Evolutionary conservation across 2,113 vertebrate genomes (phyloP).

Genomic region (Ptilorrhoa leucosticta): DNA sequence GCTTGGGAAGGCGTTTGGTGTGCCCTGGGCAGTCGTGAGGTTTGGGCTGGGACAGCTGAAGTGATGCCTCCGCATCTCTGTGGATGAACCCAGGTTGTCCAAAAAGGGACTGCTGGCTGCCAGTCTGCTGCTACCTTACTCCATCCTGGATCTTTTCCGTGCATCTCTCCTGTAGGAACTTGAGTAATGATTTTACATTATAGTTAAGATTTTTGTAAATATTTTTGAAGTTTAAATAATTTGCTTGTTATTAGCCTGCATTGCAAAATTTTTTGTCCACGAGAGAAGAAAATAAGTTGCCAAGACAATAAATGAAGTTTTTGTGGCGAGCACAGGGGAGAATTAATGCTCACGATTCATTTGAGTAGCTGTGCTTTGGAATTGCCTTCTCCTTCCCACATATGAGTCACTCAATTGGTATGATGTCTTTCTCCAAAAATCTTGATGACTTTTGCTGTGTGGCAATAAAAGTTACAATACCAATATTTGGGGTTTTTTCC

Average conservation of each 20-base stretch:
- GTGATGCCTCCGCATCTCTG: not conserved
- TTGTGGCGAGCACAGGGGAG: not conserved
- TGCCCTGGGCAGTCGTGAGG: fast-evolving
- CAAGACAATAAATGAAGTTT: not conserved
- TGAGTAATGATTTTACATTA: not conserved
- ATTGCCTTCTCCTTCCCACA: not conserved
- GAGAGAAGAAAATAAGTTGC: not conserved
- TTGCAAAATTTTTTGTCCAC: not conserved
- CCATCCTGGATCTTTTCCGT: not conserved
- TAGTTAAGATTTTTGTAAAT: not conserved
- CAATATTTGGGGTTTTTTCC: not conserved
- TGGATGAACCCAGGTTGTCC: not conserved
- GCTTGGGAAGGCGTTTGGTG: fast-evolving
- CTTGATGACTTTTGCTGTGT: not conserved
- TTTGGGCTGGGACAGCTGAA: not conserved
- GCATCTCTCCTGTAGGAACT: not conserved
- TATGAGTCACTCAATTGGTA: not conserved
- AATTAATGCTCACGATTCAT: not conserved
- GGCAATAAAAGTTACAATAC: not conserved
- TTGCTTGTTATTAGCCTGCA: not conserved
- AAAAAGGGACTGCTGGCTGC: not conserved
- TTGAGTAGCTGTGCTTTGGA: not conserved
- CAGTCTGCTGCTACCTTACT: not conserved
- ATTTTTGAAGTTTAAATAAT: not conserved
- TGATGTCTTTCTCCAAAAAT: not conserved